These are phyloP conservation scores for Embidobia sp. DNA, from an alignment of 2,888 invertebrate species.

Conservation along the genomic window DNA sequence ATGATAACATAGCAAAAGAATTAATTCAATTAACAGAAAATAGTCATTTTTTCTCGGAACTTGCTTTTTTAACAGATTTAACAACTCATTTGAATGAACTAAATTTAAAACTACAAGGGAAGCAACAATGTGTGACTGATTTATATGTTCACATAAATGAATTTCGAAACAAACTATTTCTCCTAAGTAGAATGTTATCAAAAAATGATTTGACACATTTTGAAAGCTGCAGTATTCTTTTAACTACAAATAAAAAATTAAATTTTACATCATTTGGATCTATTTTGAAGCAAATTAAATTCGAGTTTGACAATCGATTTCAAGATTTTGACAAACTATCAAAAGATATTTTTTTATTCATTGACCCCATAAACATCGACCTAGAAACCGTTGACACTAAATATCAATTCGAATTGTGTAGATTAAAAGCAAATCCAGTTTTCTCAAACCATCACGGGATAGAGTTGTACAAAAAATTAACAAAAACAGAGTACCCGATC, in stretches of 20 bases:
- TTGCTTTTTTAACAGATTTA: slow-evolving; percentile 19
- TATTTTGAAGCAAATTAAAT: neutral
- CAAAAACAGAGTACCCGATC: neutral
- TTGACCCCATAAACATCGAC: neutral
- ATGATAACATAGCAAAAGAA: neutral
- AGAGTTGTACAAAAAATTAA: slow-evolving; percentile 4
- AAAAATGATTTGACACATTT: slow-evolving; percentile 3
- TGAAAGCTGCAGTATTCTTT: neutral
- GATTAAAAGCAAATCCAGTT: neutral
- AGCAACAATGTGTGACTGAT: neutral
- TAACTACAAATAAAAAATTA: neutral
- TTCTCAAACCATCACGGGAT: neutral
- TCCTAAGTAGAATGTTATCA: neutral
- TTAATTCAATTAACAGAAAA: neutral
- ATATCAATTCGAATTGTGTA: neutral
- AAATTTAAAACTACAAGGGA: slow-evolving; percentile 19
- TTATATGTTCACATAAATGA: slow-evolving; percentile 3
- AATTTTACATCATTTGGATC: neutral
- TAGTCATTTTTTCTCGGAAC: neutral
- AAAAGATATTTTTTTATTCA: neutral
- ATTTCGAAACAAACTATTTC: neutral
- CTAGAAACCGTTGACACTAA: neutral
- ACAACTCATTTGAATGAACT: slow-evolving; percentile 9
- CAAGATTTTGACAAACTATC: neutral
- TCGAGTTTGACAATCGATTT: neutral